Evolutionary conservation across 1,140 invertebrate genomes (phyloP).

Genomic region (Drosophila yakuba): DNA sequence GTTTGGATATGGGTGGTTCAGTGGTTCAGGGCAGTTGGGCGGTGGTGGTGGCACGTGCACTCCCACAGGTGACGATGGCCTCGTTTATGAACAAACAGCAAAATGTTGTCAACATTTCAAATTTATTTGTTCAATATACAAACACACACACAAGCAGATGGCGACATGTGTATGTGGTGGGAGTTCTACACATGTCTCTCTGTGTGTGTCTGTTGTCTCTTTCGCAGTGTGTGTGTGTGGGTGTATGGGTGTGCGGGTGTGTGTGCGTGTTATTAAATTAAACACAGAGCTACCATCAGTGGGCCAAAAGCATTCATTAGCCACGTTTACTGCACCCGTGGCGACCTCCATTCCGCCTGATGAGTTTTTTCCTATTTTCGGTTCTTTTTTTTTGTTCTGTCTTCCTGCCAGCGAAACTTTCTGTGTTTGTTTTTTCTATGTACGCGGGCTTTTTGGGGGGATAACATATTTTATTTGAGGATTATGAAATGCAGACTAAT

Average conservation of each 20-base stretch:
- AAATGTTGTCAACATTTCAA: conserved; percentile 84
- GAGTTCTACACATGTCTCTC: conserved; percentile 44
- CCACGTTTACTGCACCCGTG: conserved; percentile 82
- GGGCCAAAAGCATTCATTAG: conserved; percentile 82
- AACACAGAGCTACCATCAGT: conserved; percentile 81
- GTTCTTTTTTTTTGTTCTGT: conserved; percentile 12
- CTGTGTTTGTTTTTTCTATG: conserved; percentile 51
- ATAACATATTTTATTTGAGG: background rate
- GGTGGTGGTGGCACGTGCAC: conserved; percentile 51
- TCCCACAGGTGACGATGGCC: conserved; percentile 83
- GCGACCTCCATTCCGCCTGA: conserved; percentile 79
- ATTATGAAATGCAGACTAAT: background rate
- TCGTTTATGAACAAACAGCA: conserved; percentile 82
- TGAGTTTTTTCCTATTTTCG: conserved; percentile 65
- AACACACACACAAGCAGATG: conserved; percentile 39
- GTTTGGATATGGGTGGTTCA: conserved; percentile 6
- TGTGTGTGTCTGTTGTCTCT: conserved; percentile 44
- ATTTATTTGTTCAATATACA: conserved; percentile 83
- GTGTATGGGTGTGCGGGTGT: conserved; percentile 58
- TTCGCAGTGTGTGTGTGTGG: conserved; percentile 7
- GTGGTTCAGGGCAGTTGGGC: background rate
- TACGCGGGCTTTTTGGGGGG: conserved; percentile 11
- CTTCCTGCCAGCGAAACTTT: conserved; percentile 62
- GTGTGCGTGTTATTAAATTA: conserved; percentile 82
- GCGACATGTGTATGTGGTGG: conserved; percentile 50